Percentiles rank a stretch among this genome's conserved stretches.
Conservation (phyloP, 2,113 vertebrate genomes). For the Leucopsar rothschildi region DNA sequence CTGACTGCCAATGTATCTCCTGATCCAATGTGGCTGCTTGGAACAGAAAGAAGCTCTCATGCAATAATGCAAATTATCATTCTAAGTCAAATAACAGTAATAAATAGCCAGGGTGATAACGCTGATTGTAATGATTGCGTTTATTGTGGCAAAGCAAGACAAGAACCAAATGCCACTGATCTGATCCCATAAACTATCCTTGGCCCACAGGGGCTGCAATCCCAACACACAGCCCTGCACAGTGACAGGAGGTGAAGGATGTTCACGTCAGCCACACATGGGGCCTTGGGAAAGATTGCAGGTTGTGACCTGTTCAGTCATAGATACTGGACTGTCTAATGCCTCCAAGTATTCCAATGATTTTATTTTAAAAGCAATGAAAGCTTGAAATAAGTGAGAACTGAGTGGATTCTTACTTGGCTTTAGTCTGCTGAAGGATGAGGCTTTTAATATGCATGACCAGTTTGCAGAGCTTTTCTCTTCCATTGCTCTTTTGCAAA, state of each 20-base stretch:
- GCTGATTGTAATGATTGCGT: background rate
- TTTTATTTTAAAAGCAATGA: background rate
- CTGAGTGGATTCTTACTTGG: background rate
- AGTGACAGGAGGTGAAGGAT: background rate
- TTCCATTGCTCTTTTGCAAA: constrained; percentile 5
- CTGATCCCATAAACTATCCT: background rate
- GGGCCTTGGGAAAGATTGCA: background rate
- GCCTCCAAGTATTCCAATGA: background rate
- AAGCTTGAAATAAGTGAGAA: background rate
- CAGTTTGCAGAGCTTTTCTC: background rate
- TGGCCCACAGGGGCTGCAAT: background rate
- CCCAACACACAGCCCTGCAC: background rate
- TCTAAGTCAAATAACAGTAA: background rate
- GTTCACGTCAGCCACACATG: fast-evolving
- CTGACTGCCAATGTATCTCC: background rate
- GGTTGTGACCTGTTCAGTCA: background rate
- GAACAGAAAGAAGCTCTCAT: background rate
- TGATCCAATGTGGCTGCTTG: background rate
- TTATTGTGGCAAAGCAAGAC: background rate
- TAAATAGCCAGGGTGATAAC: background rate
- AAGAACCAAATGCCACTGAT: background rate
- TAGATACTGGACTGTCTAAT: background rate
- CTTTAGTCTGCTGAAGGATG: background rate
- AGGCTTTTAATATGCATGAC: background rate
- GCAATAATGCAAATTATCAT: background rate